Percentiles rank a stretch among this genome's conserved stretches.
Conservation (phyloP, 2,797 vertebrate genomes). For the Heterohyrax brucei region DNA sequence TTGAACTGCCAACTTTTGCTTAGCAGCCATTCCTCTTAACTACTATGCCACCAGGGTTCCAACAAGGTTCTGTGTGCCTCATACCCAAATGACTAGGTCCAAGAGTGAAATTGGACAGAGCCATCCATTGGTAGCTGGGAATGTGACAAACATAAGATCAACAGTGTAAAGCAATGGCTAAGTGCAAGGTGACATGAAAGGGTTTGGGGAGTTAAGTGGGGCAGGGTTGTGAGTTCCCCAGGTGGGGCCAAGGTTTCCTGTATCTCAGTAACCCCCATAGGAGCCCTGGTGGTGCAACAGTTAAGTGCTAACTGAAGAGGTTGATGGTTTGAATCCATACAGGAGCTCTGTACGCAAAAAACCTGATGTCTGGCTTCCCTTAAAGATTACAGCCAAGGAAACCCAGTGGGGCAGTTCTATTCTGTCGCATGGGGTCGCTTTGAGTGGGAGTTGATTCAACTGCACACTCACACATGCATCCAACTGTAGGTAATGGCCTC, state of each 20-base stretch:
- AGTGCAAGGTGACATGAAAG: not conserved
- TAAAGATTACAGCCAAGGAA: not conserved
- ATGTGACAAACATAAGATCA: not conserved
- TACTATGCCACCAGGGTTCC: too few relatives aligned
- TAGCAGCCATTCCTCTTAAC: too few relatives aligned
- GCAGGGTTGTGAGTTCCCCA: not conserved
- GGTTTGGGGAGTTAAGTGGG: not conserved
- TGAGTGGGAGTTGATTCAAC: not conserved
- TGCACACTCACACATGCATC: not conserved
- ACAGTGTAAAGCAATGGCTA: rapidly evolving
- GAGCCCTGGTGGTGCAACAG: not conserved
- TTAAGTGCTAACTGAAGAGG: not conserved
- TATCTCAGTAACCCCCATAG: not conserved
- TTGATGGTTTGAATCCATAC: not conserved
- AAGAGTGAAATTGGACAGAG: not conserved
- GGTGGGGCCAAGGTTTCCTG: not conserved
- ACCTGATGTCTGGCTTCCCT: not conserved
- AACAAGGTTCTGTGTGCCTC: too few relatives aligned
- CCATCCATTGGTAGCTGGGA: not conserved
- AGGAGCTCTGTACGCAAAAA: not conserved
- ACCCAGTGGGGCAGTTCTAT: not conserved
- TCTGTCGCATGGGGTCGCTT: not conserved
- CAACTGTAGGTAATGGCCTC: too few relatives aligned
- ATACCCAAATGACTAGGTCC: not conserved
- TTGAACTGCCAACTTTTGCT: too few relatives aligned